Conservation (phyloP, 2,888 invertebrate genomes). For the Anorthoa munda region DNA sequence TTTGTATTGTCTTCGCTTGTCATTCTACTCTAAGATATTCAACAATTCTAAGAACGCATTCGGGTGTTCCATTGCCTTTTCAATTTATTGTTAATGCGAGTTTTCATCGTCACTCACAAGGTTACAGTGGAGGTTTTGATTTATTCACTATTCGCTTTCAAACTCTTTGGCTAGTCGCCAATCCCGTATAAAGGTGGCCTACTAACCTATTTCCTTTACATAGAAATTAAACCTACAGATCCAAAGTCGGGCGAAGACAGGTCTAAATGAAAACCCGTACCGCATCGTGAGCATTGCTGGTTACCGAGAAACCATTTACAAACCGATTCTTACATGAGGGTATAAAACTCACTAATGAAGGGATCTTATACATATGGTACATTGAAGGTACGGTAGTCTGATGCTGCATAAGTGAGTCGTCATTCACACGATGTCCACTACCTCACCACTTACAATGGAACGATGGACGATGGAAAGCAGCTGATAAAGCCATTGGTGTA, state of each 20-base stretch:
- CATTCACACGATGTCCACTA: no score
- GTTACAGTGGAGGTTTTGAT: slow-evolving; percentile 36
- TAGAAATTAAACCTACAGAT: slow-evolving; percentile 14
- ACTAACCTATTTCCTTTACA: slow-evolving; percentile 30
- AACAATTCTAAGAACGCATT: neutral
- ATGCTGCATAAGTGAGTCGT: no score
- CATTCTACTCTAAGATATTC: neutral
- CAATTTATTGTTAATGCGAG: slow-evolving; percentile 7
- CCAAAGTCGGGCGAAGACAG: neutral
- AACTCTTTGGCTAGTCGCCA: slow-evolving; percentile 50
- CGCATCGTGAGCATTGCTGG: neutral
- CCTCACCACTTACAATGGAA: no score
- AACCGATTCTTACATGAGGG: no score
- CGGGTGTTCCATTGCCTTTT: neutral
- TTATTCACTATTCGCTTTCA: slow-evolving; percentile 47
- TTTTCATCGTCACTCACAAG: slow-evolving; percentile 19
- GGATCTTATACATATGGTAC: no score
- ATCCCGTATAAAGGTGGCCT: slow-evolving; percentile 29
- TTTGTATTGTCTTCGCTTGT: neutral
- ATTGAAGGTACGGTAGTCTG: no score
- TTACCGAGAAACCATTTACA: neutral
- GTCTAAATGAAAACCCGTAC: slow-evolving; percentile 5
- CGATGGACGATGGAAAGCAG: no score
- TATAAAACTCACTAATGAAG: no score
- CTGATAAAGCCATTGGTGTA: no score